These are phyloP conservation scores for Ibidorhyncha struthersii DNA, from an alignment of 2,113 vertebrate species.

Conservation along the genomic window DNA sequence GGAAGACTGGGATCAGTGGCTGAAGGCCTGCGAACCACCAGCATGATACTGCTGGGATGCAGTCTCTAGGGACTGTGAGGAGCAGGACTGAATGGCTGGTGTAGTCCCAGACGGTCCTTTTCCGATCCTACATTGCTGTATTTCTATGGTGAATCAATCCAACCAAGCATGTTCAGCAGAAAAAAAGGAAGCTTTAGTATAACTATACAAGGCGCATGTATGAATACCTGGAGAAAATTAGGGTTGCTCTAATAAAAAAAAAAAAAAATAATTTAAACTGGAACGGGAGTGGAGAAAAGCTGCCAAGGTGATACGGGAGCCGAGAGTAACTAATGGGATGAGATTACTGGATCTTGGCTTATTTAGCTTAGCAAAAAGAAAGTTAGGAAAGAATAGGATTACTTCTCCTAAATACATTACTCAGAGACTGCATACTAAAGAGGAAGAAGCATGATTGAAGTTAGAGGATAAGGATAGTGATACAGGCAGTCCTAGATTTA, in stretches of 20 bases:
- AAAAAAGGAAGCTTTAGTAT: neutral
- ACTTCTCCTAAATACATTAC: neutral
- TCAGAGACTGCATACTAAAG: neutral
- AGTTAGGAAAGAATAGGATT: neutral
- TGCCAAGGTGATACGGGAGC: neutral
- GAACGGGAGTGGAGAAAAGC: neutral
- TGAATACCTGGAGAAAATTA: neutral
- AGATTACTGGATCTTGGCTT: neutral
- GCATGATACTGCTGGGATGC: neutral
- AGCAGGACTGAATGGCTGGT: neutral
- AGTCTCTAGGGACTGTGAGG: neutral
- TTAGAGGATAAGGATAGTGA: neutral
- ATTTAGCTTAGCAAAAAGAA: neutral
- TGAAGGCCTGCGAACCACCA: neutral
- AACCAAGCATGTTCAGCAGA: neutral
- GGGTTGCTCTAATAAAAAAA: neutral
- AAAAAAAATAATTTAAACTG: neutral
- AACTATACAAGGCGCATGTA: neutral
- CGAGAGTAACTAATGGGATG: neutral
- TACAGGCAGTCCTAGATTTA: neutral
- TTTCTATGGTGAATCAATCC: neutral
- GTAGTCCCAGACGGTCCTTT: neutral
- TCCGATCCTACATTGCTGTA: neutral
- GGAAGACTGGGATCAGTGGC: neutral
- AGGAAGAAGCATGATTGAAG: neutral